Base-by-base conservation (phyloP, 2,888 invertebrate species). In the Lordiphosa andalusiaca region DNA sequence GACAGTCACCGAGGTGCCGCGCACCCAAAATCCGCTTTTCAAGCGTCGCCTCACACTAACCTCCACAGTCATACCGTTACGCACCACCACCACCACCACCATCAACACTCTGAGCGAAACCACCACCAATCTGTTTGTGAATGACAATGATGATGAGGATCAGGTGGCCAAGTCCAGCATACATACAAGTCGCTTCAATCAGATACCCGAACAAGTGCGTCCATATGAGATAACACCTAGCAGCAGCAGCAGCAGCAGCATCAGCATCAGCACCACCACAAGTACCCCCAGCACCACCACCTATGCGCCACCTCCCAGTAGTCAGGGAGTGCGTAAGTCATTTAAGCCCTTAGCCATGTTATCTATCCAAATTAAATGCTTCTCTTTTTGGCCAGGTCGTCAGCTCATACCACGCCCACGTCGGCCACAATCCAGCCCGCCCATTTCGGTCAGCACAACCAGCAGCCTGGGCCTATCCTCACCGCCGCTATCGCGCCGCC, bases 101-200 rank as follows among this genome's bases (percentile, higher is more conserved):
- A 7, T 25, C 25, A 33, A 40, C 25, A 12, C 54, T 7, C 23
- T 47, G 5, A 35, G 40, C n/a, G 80, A 80, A 6, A 61, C 65
- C 38, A 74, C 80, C 39, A 78, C 82, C 33, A 66, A 70, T 7
- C 44, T 73, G 46, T 81, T 76, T 49, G 64, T 71, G 1, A 69
- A 60, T 57, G 85, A 82, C 30, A 30, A 30, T n/a, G 64, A 78
- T 13, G 78, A 71, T 16, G 78, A 71, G 19, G 89, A 90, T 69
- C 89, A 89, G 77, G 83, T 88, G 50, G 88, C 88, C 53, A 88
- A 87, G 62, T 88, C 89, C 4, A 89, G 89, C 67, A 85, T 88
- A 49, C 88, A 88, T 41, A 87, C 88, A 33, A 87, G 83, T 41
- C 85, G 80, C 51, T 87, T 87, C 62, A 88, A 89, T 73, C 88